These are phyloP conservation scores for Corythornis vintsioides DNA, from an alignment of 2,113 vertebrate species.

Conservation along the genomic window DNA sequence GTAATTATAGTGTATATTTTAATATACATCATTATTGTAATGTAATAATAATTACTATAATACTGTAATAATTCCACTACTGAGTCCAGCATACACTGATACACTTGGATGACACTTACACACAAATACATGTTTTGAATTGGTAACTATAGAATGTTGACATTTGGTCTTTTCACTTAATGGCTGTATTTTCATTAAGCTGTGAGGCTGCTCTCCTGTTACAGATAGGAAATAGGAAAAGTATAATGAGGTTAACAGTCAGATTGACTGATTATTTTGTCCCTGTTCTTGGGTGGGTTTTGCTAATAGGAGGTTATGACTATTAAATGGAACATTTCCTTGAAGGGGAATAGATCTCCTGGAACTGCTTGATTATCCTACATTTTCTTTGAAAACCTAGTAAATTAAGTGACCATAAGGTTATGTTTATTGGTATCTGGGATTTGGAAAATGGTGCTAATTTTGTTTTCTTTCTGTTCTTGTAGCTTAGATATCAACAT, in stretches of 20 bases:
- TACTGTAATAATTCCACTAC: neutral
- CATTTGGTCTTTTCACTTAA: neutral
- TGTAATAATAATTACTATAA: too few species aligned
- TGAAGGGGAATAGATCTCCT: neutral
- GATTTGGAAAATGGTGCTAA: slow-evolving; percentile 3
- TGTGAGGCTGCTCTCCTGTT: slow-evolving; percentile 36
- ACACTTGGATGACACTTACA: neutral
- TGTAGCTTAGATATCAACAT: slow-evolving; percentile 94
- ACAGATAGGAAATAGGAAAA: slow-evolving; percentile 44
- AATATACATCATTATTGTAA: too few species aligned
- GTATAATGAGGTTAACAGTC: neutral
- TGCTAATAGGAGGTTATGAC: neutral
- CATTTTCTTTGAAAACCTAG: neutral
- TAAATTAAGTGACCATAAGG: neutral
- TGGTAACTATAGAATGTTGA: slow-evolving; percentile 22
- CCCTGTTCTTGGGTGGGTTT: neutral
- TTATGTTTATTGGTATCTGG: neutral
- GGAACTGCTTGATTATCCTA: neutral
- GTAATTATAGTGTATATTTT: too few species aligned
- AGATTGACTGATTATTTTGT: slow-evolving; percentile 2
- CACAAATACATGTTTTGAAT: slow-evolving; percentile 52
- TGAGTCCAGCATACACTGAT: neutral
- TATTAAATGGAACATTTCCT: slow-evolving; percentile 35
- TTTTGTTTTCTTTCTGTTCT: slow-evolving; percentile 36
- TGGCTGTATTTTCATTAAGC: slow-evolving; percentile 31